Evolutionary conservation across 1,140 invertebrate genomes (phyloP), one percentile per base, ranked within the genome.

Genomic region (Calosoma granatense): DNA sequence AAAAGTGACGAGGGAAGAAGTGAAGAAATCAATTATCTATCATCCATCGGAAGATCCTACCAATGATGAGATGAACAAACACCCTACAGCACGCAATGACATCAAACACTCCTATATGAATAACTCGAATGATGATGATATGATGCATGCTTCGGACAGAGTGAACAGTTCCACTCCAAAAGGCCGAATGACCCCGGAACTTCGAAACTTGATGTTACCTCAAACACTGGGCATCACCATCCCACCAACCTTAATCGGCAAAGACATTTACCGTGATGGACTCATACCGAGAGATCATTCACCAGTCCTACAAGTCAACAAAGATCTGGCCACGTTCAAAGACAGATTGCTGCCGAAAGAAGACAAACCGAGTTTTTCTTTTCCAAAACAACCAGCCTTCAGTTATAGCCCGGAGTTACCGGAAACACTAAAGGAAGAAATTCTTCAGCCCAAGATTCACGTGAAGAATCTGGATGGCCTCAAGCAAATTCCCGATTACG

Each of bases 11-110:
- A 81, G 91, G 51, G 88, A 94, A 56, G 90, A 94, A 60, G 84
- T 95, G 0, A 92, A 93, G 66, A 83, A 82, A 39, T 83, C 86
- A 1, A 87, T 94, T 53, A 88, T 90, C 47, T 91, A 92, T 64
- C 88, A 92, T 73, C 86, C 88, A 0, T 86, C 82, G 1, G 88
- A 90, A 74, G 87, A 92, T 59, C 81, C 86, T 1, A 83, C 84
- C 15, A 87, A 88, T 57, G 85, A 86, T 20, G 81, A 84, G 58
- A 74, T 82, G 0, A 81, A 79, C 53, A 81, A 77, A 62, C 67
- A 76, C 0, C 67, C 72, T 9, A 62, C 70, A 15, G 70, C 71
- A 15, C 60, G 75, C n/a, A 76, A 78, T 52, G 77, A 80, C 59
- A 70, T 74, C 0, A 77, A 77, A 39, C 70, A 61, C 60, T 61